phyloP scores from a whole-genome alignment of 2,797 vertebrate genomes.

The Sciurus carolinensis region DNA sequence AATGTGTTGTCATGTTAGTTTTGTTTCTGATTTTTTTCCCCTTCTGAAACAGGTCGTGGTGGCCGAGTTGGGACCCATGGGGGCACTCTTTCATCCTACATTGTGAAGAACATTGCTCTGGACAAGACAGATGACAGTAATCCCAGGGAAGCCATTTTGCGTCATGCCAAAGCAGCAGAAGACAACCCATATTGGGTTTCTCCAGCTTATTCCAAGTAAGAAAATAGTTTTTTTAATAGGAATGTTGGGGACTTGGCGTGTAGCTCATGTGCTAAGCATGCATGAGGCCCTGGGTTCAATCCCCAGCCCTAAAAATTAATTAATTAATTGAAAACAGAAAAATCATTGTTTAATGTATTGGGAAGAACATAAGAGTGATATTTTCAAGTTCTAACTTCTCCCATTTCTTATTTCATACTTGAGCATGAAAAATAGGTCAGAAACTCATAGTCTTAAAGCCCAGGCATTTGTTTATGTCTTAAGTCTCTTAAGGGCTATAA shows the following conservation, averaged over 20 bases:
- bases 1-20: background rate
- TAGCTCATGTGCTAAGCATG: background rate
- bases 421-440: constrained; percentile 35
- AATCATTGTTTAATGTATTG: background rate
- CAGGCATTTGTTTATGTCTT: constrained; percentile 29
- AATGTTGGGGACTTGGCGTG: background rate
- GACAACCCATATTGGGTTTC: constrained; percentile 99
- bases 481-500: background rate
- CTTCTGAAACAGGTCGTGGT: constrained; percentile 92
- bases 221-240: constrained; percentile 58
- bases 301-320: background rate
- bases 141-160: constrained; percentile 96
- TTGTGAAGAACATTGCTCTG: constrained; percentile 98
- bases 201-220: constrained; percentile 96
- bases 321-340: constrained; percentile 6
- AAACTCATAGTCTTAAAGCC: background rate
- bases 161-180: constrained; percentile 95
- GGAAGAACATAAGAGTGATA: background rate
- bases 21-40: background rate
- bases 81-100: constrained; percentile 97
- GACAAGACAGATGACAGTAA: constrained; percentile 99
- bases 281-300: background rate
- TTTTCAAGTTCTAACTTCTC: background rate
- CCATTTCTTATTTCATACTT: constrained; percentile 18
- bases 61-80: constrained; percentile 97